A percentile compares a stretch with the other conserved stretches of the same genome.
Evolutionary conservation across 2,888 invertebrate genomes (phyloP).

Genomic region (Ophion costatus): DNA sequence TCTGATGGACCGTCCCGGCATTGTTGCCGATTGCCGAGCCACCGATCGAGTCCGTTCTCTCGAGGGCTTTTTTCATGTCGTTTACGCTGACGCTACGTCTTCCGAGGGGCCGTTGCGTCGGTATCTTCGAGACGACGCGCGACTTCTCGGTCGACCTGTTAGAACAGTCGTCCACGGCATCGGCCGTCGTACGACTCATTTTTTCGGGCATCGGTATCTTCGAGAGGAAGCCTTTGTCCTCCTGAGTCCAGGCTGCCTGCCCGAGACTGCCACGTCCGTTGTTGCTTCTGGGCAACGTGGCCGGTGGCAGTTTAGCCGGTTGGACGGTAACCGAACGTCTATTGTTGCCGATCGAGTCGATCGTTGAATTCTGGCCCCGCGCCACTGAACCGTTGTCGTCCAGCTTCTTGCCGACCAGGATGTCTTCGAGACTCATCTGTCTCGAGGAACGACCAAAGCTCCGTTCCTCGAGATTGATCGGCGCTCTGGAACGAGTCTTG

Average conservation of each 20-base stretch:
- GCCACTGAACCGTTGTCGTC: slow-evolving; percentile 67
- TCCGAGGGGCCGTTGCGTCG: slow-evolving; percentile 74
- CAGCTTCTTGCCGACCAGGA: slow-evolving; percentile 74
- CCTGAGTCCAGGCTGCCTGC: slow-evolving; percentile 67
- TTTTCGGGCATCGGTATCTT: slow-evolving; percentile 76
- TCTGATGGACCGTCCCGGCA: slow-evolving; percentile 75
- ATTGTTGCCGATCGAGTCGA: slow-evolving; percentile 11
- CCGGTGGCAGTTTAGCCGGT: slow-evolving; percentile 21
- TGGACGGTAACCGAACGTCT: neutral
- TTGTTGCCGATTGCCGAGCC: neutral
- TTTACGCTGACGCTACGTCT: slow-evolving; percentile 84
- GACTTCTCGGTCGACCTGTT: slow-evolving; percentile 60
- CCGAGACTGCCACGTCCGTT: slow-evolving; percentile 42
- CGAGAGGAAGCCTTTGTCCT: slow-evolving; percentile 73
- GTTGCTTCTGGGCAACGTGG: slow-evolving; percentile 38
- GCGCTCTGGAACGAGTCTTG: slow-evolving; percentile 78
- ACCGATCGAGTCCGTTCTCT: slow-evolving; percentile 81
- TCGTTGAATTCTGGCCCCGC: slow-evolving; percentile 63
- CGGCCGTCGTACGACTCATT: slow-evolving; percentile 50
- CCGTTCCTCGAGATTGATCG: slow-evolving; percentile 78
- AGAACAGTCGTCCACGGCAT: slow-evolving; percentile 66
- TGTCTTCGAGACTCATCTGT: slow-evolving; percentile 80
- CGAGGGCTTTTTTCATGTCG: slow-evolving; percentile 86
- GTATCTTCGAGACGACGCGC: slow-evolving; percentile 75
- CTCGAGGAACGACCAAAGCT: slow-evolving; percentile 75